Evolutionary conservation across 2,113 vertebrate species (phyloP), one percentile per base, ranked within the genome.

Genomic region (Tachysurus fulvidraco): DNA sequence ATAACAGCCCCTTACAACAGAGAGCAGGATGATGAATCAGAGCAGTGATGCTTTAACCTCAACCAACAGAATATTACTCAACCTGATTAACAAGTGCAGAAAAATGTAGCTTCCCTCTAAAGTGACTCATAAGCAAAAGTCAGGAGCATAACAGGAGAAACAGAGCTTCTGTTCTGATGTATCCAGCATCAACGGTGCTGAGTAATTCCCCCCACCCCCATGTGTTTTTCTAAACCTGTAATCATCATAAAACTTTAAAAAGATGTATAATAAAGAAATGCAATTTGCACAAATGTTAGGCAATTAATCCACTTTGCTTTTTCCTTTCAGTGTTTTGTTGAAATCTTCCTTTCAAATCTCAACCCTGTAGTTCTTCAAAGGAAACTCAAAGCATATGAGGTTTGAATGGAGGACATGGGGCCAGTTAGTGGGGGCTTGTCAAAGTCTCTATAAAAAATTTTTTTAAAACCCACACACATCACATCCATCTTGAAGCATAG

Each of bases 41-140:
- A 67, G 60, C 76, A 85, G 50, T 67, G 76, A 55, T 64, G 50
- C 60, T 85, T 78, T 69, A 67, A 52, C 60, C 76, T 80, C 84
- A 80, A 55, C n/a, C 59, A 74, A 85, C 74, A 79, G 59, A 4
- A 13, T 76, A 36, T 79, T 80, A 79, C 84, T 52, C 74, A 79
- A 85, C 73, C 84, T 30, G 59, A 81, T 54, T n/a, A 78, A 78
- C 11, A 0, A 60, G n/a, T 59, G n/a, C 78, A 41, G 36, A 17
- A 81, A 36, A 16, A 59, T 54, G 25, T 52, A 28, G 5, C 25
- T 28, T 30, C 6, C 4, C 14, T 21, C 28, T 36, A 57, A 14
- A 59, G 54, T 19, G 4, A 80, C 19, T 36, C 19, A 41, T 8
- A 57, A 41, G 21, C 17, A 11, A 30, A 55, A 36, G 17, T 57